phyloP scores from a whole-genome alignment of 2,113 vertebrate species.

The Hyperoodon ampullatus region DNA sequence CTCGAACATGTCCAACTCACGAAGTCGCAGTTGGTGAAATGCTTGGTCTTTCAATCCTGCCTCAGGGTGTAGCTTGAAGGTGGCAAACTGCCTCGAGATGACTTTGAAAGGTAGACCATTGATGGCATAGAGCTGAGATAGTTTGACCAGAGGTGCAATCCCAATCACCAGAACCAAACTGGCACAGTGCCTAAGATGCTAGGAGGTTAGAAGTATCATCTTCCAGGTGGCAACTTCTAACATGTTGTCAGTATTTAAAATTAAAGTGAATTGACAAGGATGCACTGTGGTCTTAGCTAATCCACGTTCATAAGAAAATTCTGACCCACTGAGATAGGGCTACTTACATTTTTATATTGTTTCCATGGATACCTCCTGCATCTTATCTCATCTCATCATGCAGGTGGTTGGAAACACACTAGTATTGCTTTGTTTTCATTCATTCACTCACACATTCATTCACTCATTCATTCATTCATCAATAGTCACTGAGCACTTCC shows the following conservation, averaged over 20 bases:
- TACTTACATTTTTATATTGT: neutral
- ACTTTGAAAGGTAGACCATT: neutral
- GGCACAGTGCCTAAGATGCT: neutral
- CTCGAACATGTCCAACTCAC: constrained; percentile 42
- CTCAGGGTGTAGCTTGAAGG: neutral
- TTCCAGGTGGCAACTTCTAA: neutral
- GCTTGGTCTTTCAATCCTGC: neutral
- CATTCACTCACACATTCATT: neutral
- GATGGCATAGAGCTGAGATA: neutral
- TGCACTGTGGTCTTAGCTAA: neutral
- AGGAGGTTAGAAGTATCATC: neutral
- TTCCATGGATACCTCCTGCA: constrained; percentile 9
- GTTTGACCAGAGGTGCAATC: neutral
- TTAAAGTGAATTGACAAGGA: neutral
- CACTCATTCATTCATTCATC: neutral
- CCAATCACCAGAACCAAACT: neutral
- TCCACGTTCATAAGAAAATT: neutral
- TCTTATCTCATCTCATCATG: neutral
- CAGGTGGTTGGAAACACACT: neutral
- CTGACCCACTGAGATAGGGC: neutral
- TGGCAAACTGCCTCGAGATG: neutral
- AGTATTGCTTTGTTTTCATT: neutral
- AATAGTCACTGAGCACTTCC: neutral
- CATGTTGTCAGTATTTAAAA: neutral
- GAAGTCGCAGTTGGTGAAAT: neutral